Percentiles rank a stretch among this genome's conserved stretches.
These are phyloP conservation scores for Coptodon bakossiorum DNA, from an alignment of 2,113 vertebrate species.

Conservation along the genomic window DNA sequence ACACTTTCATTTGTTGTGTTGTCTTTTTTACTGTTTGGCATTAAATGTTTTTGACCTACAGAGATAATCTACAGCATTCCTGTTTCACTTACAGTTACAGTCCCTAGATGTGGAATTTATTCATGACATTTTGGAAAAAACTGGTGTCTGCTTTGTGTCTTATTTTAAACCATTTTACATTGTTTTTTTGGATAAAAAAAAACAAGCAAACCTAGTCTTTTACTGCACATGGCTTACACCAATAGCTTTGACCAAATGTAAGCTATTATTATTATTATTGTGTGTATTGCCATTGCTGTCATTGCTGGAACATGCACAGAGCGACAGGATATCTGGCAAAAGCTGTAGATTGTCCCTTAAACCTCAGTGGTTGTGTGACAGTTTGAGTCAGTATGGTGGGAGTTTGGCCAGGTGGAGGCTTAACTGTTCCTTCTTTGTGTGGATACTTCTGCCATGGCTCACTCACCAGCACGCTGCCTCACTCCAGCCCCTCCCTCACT, in stretches of 20 bases:
- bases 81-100: not conserved
- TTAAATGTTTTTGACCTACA: slow-evolving; percentile 2
- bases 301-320: not conserved
- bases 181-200: not conserved
- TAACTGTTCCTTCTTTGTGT: slow-evolving; percentile 19
- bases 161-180: not conserved
- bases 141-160: not conserved
- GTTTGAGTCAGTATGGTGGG: not conserved
- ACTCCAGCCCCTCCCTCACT: not conserved
- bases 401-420: slow-evolving; percentile 10
- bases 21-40: not conserved
- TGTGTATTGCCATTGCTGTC: not conserved
- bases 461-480: slow-evolving; percentile 29
- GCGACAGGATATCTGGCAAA: not conserved
- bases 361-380: not conserved
- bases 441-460: slow-evolving; percentile 12
- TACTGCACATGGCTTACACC: not conserved
- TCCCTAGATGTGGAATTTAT: not conserved
- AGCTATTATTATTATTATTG: not conserved
- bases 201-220: not conserved
- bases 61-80: slow-evolving; percentile 17
- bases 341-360: slow-evolving; percentile 16
- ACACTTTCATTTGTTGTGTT: not conserved
- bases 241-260: not conserved
- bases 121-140: not conserved